Base-by-base conservation (phyloP, 2,797 vertebrate genomes). In the Tokudaia muenninki region DNA sequence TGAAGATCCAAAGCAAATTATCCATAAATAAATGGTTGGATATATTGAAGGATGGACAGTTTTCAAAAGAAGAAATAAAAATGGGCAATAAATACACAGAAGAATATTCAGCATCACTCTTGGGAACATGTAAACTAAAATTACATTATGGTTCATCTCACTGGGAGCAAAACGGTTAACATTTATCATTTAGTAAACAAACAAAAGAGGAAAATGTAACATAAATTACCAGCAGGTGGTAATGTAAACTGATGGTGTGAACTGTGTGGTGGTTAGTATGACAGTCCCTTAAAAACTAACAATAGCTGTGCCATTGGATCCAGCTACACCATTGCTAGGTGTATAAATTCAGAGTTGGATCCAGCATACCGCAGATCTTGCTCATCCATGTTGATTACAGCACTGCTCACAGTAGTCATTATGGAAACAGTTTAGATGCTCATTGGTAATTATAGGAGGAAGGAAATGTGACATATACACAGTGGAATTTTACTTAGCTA, bases 241-340 rank as follows among this genome's bases (percentile, higher is more conserved):
- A 21, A 72, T 6, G 2, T 55, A 34, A 67, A 24, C 11, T 67
- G 44, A 12, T 34, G 11, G 10, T 70, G 67, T 16, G 63, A 50
- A 2, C 61, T 17, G 17, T 86, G 29, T 67, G 22, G 34, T 55
- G 52, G 50, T 37, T 17, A 26, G 31, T 24, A 24, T 26, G 31
- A 31, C 13, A 3, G 0, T 9, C 52, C 21, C 84, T 70, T 24
- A 37, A 87, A 82, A 55, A 29, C 47, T 14, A 55, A 72, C 37
- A 72, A 29, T 74, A 72, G 0, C 24, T 26, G 24, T 72, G 50
- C 3, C 34, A 29, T 55, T 11, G 29, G 47, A 19, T 55, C 2
- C 22, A 55, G 50, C 31, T 29, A 16, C 0, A 26, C 0, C 7
- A 17, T 7, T 26, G 1, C 8, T 41, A 31, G 7, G 22, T 16